phyloP scores from a whole-genome alignment of 1,140 invertebrate genomes.

The Pseudomyrmex cubaensis region DNA sequence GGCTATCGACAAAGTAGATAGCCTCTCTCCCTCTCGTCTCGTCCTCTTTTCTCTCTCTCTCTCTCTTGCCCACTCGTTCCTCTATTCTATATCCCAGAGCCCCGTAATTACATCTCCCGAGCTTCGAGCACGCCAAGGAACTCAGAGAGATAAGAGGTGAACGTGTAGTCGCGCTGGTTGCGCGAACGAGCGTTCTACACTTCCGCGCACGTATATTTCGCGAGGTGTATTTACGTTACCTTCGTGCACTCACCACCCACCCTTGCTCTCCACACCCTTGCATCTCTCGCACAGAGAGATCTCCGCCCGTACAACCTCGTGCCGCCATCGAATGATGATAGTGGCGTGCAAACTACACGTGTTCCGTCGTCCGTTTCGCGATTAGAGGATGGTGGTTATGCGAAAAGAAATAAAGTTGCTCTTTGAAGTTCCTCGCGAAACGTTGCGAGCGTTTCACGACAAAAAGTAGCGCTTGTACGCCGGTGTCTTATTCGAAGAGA shows the following conservation, averaged over 20 bases:
- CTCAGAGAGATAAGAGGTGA: slow-evolving; percentile 64
- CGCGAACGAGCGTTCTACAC: not conserved
- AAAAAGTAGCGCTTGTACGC: not conserved
- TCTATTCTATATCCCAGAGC: slow-evolving; percentile 26
- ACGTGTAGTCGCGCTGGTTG: not conserved
- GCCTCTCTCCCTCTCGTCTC: not conserved
- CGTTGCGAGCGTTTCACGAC: not conserved
- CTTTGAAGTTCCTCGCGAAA: not conserved
- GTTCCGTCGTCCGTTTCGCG: slow-evolving; percentile 8
- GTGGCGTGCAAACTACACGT: slow-evolving; percentile 33
- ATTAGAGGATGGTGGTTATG: not conserved
- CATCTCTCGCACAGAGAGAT: not conserved
- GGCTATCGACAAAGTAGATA: slow-evolving; percentile 35
- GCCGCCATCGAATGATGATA: slow-evolving; percentile 18
- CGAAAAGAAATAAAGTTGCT: slow-evolving; percentile 2
- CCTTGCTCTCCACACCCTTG: not conserved
- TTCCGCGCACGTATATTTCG: slow-evolving; percentile 11
- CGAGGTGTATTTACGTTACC: slow-evolving; percentile 22
- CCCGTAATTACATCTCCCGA: slow-evolving; percentile 66
- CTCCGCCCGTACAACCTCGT: not conserved
- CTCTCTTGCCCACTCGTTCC: not conserved
- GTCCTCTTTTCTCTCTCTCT: slow-evolving; percentile 19
- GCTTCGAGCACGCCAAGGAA: slow-evolving; percentile 44
- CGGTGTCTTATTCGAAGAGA: not conserved
- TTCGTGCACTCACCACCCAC: not conserved